Percentiles rank a stretch among this genome's conserved stretches.
Evolutionary conservation across 1,140 invertebrate genomes (phyloP).

Genomic region (Bathynomus jamesi): DNA sequence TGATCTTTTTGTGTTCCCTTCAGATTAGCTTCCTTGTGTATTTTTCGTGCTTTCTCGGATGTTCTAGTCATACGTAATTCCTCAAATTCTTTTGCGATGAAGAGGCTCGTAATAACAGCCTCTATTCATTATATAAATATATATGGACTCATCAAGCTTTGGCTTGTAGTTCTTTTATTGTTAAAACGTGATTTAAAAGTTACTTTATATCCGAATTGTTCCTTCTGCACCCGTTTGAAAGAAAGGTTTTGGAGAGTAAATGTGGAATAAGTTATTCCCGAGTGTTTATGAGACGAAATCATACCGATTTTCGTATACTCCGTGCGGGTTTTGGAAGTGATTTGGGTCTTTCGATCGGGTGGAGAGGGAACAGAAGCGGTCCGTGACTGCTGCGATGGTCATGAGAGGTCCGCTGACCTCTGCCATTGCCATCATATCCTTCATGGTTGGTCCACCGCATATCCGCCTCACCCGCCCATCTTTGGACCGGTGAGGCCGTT

Average conservation of each 20-base stretch:
- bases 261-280: no score
- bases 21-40: not conserved
- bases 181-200: no score
- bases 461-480: not conserved
- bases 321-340: no score
- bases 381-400: not conserved
- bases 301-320: no score
- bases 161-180: not conserved
- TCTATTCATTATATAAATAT: not conserved
- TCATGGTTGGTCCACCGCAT: not conserved
- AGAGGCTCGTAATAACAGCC: no score
- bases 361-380: not conserved
- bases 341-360: not conserved
- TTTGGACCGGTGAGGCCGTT: not conserved
- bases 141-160: not conserved
- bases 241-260: no score
- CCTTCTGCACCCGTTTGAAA: no score
- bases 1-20: not conserved
- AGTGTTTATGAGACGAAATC: no score
- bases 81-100: not conserved
- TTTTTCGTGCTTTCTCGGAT: not conserved
- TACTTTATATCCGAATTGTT: no score
- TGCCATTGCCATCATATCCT: not conserved
- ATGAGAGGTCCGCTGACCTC: not conserved
- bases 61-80: not conserved